Evolutionary conservation across 2,797 vertebrate species (phyloP).

Genomic region (Peromyscus attwateri): DNA sequence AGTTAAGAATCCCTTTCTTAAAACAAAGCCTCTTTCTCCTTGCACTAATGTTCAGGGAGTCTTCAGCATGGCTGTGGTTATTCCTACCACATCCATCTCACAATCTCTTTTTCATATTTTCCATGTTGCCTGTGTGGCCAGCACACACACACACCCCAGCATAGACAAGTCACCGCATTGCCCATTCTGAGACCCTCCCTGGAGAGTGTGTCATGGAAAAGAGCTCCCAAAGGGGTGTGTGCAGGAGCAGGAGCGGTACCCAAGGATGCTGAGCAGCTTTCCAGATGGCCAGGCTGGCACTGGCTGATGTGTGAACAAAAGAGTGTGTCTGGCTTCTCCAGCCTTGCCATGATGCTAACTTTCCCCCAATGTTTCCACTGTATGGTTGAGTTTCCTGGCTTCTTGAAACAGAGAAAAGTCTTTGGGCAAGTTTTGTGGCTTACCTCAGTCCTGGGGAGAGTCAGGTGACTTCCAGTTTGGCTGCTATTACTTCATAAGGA

Average conservation of each 20-base stretch:
- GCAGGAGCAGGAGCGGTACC: not conserved
- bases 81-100: not conserved
- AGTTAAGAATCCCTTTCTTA: not conserved
- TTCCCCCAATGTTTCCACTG: constrained; percentile 48
- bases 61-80: not conserved
- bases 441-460: not conserved
- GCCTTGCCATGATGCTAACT: not conserved
- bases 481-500: not conserved
- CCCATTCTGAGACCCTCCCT: not conserved
- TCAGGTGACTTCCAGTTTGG: not conserved
- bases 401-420: not conserved
- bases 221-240: not conserved
- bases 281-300: not conserved
- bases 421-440: not conserved
- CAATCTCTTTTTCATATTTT: not conserved
- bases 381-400: not conserved
- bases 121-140: not conserved
- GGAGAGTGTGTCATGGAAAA: not conserved
- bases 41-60: no score
- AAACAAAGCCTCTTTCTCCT: not conserved
- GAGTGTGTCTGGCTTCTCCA: not conserved
- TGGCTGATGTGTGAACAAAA: not conserved
- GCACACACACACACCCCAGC: not conserved
- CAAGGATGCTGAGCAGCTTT: not conserved
- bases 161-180: not conserved